These are phyloP conservation scores for Puffinus mauretanicus DNA, from an alignment of 2,113 vertebrate species.

Conservation along the genomic window DNA sequence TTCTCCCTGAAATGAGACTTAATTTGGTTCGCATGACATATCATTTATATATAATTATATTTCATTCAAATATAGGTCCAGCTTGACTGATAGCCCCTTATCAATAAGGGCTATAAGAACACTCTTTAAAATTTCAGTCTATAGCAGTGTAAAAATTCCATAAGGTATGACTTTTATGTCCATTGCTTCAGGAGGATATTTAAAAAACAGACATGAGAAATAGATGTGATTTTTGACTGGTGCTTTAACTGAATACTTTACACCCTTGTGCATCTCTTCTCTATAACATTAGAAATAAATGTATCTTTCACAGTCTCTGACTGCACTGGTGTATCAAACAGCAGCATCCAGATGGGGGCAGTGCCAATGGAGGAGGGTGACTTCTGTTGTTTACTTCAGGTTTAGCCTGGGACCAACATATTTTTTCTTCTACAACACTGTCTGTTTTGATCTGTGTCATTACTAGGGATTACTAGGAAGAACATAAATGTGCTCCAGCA, in stretches of 20 bases:
- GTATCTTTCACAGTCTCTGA: neutral
- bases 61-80: neutral
- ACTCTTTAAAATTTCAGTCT: neutral
- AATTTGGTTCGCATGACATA: neutral
- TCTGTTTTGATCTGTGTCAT: neutral
- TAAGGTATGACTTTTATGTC: neutral
- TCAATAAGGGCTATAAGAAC: neutral
- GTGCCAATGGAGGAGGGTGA: neutral
- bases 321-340: neutral
- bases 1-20: neutral
- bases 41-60: neutral
- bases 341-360: neutral
- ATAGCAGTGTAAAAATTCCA: neutral
- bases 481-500: neutral
- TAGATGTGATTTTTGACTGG: neutral
- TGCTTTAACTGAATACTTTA: neutral
- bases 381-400: neutral
- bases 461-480: neutral
- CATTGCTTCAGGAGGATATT: neutral
- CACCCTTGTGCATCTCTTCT: neutral
- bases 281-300: neutral
- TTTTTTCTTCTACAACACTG: neutral
- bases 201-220: neutral
- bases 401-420: neutral
- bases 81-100: neutral